Percentiles rank a stretch among this genome's conserved stretches.
Conservation (phyloP, 2,797 vertebrate species). For the Triplophysa bombifrons region DNA sequence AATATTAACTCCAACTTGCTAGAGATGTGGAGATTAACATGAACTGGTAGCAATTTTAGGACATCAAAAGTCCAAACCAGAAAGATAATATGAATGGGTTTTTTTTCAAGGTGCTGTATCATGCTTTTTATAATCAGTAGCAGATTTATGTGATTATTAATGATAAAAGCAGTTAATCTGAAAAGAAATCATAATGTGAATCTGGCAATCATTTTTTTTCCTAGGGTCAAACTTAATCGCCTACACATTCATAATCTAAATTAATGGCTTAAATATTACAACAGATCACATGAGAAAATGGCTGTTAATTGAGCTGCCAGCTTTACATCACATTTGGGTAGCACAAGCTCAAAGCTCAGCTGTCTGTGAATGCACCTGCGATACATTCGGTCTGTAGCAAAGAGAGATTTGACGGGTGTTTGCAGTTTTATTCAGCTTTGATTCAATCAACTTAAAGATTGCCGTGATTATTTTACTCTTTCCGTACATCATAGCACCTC, state of each 20-base stretch:
- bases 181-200: neutral
- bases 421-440: too few species aligned
- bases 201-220: conserved; percentile 9
- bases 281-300: too few species aligned
- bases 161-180: conserved; percentile 21
- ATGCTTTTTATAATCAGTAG: too few species aligned
- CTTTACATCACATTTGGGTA: neutral
- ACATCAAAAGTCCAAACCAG: neutral
- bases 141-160: conserved; percentile 23
- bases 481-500: too few species aligned
- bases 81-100: neutral
- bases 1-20: neutral
- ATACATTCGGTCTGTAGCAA: neutral
- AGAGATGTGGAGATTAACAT: too few species aligned
- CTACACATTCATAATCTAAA: neutral
- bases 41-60: neutral
- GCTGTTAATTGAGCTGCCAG: too few species aligned
- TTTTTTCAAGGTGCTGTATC: neutral
- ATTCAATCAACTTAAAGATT: too few species aligned
- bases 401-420: too few species aligned
- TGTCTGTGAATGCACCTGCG: neutral
- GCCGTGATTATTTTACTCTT: too few species aligned
- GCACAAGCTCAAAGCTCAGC: neutral
- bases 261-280: neutral
- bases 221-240: neutral